Conservation (phyloP, 2,797 vertebrate genomes). For the Rachycentron canadum region DNA sequence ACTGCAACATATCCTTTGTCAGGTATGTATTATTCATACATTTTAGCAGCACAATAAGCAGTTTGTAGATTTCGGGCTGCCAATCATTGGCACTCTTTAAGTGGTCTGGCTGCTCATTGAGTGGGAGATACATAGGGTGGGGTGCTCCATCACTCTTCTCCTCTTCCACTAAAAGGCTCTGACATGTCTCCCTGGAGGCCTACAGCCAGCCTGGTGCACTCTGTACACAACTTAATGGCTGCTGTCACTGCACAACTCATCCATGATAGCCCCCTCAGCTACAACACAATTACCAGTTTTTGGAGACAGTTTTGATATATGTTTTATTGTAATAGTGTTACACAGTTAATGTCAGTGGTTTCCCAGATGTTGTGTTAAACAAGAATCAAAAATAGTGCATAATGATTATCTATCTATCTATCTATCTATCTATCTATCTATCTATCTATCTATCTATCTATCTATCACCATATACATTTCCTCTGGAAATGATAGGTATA, state of each 20-base stretch:
- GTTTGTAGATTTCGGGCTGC: constrained; percentile 76
- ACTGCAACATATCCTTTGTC: constrained; percentile 61
- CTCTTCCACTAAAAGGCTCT: constrained; percentile 82
- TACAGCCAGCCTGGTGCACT: constrained; percentile 74
- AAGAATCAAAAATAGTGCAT: background rate
- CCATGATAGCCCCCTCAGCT: constrained; percentile 71
- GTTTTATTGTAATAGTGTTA: constrained; percentile 43
- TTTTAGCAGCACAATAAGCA: constrained; percentile 80
- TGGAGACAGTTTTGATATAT: constrained; percentile 63
- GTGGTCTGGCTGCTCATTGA: constrained; percentile 73
- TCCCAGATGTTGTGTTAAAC: constrained; percentile 15
- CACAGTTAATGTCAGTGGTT: constrained; percentile 15
- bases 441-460: no score
- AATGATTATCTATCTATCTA: no score
- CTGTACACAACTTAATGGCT: constrained; percentile 83
- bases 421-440: no score
- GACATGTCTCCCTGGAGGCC: constrained; percentile 82
- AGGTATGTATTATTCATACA: constrained; percentile 79
- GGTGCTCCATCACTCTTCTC: constrained; percentile 78
- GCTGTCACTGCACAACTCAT: constrained; percentile 81
- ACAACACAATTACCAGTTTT: constrained; percentile 77
- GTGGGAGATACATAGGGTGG: constrained; percentile 76
- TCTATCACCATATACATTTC: background rate
- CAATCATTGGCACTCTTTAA: constrained; percentile 79
- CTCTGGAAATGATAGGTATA: background rate